Evolutionary conservation across 2,113 vertebrate genomes (phyloP).

Genomic region (Engraulis encrasicolus): DNA sequence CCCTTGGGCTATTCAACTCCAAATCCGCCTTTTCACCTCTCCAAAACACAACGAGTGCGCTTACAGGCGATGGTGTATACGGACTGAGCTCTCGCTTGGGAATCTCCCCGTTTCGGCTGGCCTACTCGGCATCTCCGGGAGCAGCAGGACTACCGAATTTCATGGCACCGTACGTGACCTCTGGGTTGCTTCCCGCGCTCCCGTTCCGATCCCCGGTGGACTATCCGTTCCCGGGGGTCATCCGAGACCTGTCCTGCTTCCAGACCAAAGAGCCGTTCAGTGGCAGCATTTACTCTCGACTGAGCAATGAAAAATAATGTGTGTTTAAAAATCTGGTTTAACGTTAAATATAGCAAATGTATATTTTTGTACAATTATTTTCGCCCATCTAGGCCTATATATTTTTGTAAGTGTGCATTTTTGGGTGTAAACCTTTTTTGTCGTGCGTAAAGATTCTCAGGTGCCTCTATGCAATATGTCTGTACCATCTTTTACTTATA

Average conservation of each 20-base stretch:
- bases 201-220: conserved; percentile 79
- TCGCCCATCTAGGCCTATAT: not conserved
- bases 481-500: not conserved
- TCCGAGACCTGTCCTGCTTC: conserved; percentile 79
- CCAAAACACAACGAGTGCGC: conserved; percentile 61
- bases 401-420: not conserved
- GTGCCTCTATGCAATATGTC: not conserved
- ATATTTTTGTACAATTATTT: not conserved
- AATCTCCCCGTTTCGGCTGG: conserved; percentile 76
- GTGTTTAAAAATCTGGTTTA: not conserved
- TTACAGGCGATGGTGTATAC: conserved; percentile 70
- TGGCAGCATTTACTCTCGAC: conserved; percentile 68
- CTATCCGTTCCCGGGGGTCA: conserved; percentile 79
- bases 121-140: conserved; percentile 77
- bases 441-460: not conserved
- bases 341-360: not conserved
- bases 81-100: conserved; percentile 77
- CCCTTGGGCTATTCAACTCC: conserved; percentile 64
- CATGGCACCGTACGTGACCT: conserved; percentile 80
- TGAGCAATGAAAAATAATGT: conserved; percentile 69
- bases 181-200: conserved; percentile 81
- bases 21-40: conserved; percentile 86
- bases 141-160: conserved; percentile 71
- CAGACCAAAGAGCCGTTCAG: conserved; percentile 75
- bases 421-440: not conserved